A percentile compares a stretch with the other conserved stretches of the same genome.
phyloP scores from a whole-genome alignment of 1,140 invertebrate genomes.

The Druon quercuslanigerum region DNA sequence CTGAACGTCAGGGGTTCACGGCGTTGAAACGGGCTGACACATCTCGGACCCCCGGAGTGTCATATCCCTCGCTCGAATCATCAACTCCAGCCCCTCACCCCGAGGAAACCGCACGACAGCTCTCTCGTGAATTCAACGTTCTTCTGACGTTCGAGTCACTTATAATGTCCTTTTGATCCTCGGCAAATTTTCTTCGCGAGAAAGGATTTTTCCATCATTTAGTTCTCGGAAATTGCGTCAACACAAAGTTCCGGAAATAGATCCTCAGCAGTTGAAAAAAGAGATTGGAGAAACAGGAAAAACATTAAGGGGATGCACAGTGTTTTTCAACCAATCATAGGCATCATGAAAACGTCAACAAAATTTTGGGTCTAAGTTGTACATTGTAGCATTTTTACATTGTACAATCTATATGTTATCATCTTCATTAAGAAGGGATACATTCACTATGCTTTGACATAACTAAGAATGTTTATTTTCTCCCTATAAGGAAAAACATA shows the following conservation, averaged over 20 bases:
- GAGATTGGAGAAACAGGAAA: background rate
- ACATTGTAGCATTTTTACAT: too few species aligned
- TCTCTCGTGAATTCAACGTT: conserved; percentile 37
- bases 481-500: too few species aligned
- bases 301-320: background rate
- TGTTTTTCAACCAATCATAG: too few species aligned
- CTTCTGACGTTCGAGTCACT: background rate
- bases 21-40: conserved; percentile 67
- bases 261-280: background rate
- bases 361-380: too few species aligned
- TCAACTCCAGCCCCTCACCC: conserved; percentile 32
- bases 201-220: background rate
- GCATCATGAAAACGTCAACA: too few species aligned
- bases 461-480: too few species aligned
- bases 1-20: conserved; percentile 62
- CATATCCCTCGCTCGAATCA: conserved; percentile 43
- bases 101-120: conserved; percentile 38
- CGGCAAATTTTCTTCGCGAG: too few species aligned
- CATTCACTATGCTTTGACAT: too few species aligned
- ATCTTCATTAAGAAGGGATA: too few species aligned
- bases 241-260: background rate
- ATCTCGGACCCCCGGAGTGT: conserved; percentile 64
- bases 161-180: conserved; percentile 4
- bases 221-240: background rate
- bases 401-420: too few species aligned